A percentile compares a stretch with the other conserved stretches of the same genome.
These are phyloP conservation scores for Trogon melanurus DNA, from an alignment of 2,113 vertebrate genomes.

Conservation along the genomic window DNA sequence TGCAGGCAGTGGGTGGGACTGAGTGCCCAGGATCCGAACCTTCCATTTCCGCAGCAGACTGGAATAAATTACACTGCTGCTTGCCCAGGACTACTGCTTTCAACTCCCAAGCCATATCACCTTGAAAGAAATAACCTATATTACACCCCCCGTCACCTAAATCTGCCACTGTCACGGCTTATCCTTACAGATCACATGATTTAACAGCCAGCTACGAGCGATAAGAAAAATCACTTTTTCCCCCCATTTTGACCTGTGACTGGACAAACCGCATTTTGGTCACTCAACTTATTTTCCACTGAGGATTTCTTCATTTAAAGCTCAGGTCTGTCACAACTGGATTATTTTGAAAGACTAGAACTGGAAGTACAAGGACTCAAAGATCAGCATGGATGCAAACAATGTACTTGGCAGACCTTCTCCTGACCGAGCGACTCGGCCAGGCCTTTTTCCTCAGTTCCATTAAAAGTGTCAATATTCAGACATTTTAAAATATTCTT, in stretches of 20 bases:
- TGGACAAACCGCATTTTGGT: neutral
- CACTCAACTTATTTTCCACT: neutral
- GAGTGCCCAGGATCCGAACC: neutral
- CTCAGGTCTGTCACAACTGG: neutral
- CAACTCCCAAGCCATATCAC: neutral
- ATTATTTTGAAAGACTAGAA: neutral
- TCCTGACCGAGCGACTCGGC: neutral
- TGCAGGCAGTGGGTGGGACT: neutral
- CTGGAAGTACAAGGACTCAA: neutral
- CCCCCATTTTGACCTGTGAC: neutral
- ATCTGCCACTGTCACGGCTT: neutral
- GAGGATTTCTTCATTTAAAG: neutral
- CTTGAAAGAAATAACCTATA: neutral
- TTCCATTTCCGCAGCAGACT: neutral
- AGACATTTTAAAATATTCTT: neutral
- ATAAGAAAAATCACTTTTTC: neutral
- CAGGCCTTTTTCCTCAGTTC: neutral
- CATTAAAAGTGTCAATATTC: neutral
- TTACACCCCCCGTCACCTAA: neutral
- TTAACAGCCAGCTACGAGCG: neutral
- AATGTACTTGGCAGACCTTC: neutral
- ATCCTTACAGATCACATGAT: neutral
- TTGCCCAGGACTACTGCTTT: neutral
- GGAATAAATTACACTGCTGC: neutral
- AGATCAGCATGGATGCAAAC: neutral